Conservation (phyloP, 1,140 invertebrate species). For the Gryon sp. region DNA sequence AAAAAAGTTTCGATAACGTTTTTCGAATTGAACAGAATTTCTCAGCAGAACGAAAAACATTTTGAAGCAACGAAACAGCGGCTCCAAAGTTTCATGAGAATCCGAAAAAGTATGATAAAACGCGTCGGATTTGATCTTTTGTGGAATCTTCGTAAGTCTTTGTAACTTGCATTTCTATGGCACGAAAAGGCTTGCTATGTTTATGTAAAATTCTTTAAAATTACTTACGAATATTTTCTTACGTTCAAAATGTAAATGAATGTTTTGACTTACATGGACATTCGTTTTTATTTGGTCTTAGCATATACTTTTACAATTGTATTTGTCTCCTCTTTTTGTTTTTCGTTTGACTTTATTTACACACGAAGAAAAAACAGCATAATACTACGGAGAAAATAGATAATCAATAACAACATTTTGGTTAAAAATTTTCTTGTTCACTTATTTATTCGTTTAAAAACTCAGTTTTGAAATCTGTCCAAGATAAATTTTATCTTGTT, state of each 20-base stretch:
- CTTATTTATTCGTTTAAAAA: no score
- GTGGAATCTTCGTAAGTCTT: slow-evolving; percentile 37
- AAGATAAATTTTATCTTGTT: no score
- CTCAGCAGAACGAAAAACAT: slow-evolving; percentile 18
- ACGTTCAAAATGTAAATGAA: not conserved
- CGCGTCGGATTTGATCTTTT: slow-evolving; percentile 32
- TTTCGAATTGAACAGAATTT: slow-evolving; percentile 37
- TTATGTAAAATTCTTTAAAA: slow-evolving; percentile 35
- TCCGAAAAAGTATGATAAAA: slow-evolving; percentile 51
- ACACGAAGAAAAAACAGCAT: no score
- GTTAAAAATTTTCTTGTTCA: no score
- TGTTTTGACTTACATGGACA: no score
- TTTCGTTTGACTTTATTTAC: no score
- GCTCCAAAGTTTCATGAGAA: slow-evolving; percentile 29
- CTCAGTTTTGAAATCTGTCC: no score
- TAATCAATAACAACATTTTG: no score
- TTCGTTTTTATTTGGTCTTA: no score
- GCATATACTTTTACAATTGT: slow-evolving; percentile 2
- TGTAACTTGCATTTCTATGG: slow-evolving; percentile 37
- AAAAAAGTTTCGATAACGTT: slow-evolving; percentile 38
- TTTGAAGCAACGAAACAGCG: slow-evolving; percentile 9
- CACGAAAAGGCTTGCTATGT: slow-evolving; percentile 11
- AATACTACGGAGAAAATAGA: no score
- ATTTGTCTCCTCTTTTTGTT: no score
- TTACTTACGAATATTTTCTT: slow-evolving; percentile 1